Evolutionary conservation across 2,113 vertebrate genomes (phyloP).

Genomic region (Phainopepla nitens): DNA sequence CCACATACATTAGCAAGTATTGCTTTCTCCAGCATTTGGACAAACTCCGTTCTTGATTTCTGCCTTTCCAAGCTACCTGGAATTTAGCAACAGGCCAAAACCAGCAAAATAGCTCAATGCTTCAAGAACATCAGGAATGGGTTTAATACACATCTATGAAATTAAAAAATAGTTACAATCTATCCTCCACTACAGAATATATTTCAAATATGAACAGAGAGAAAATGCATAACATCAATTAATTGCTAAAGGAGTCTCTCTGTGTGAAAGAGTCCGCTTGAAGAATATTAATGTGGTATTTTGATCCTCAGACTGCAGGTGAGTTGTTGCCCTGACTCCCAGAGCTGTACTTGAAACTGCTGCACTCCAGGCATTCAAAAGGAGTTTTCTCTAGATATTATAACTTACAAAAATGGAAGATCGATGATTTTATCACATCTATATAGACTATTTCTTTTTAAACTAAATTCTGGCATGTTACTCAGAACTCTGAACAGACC

Average conservation of each 20-base stretch:
- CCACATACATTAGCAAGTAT: neutral
- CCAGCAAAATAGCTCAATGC: neutral
- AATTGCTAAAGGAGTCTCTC: neutral
- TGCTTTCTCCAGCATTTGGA: neutral
- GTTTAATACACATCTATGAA: neutral
- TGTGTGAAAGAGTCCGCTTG: neutral
- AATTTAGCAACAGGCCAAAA: neutral
- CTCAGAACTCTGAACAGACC: neutral
- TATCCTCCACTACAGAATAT: neutral
- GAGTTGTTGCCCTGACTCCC: neutral
- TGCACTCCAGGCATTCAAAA: neutral
- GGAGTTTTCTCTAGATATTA: neutral
- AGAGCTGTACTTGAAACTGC: neutral
- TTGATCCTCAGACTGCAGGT: neutral
- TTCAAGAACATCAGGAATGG: neutral
- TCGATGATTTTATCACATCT: neutral
- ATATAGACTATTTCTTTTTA: neutral
- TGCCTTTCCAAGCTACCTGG: neutral
- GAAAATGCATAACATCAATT: neutral
- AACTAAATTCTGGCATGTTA: neutral
- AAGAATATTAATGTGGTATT: neutral
- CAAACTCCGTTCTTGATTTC: neutral
- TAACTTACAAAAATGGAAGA: neutral
- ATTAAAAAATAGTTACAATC: neutral
- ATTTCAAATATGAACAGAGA: neutral